Evolutionary conservation across 2,888 invertebrate genomes (phyloP).

Genomic region (Pristionchus maxplancki): DNA sequence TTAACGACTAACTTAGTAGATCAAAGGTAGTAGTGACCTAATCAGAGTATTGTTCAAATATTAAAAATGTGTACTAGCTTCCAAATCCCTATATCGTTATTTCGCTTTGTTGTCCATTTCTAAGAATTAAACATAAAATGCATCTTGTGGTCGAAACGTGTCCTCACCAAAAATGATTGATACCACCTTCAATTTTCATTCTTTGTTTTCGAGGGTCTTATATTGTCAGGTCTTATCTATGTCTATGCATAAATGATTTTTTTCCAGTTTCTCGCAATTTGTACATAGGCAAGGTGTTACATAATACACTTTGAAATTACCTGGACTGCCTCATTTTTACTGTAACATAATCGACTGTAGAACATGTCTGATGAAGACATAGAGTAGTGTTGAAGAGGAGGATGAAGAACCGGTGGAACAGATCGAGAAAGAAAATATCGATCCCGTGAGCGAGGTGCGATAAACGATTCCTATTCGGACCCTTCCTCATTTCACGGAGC

Average conservation of each 20-base stretch:
- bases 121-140: neutral
- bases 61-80: slow-evolving; percentile 13
- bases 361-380: slow-evolving; percentile 14
- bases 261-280: neutral
- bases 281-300: neutral
- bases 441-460: neutral
- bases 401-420: neutral
- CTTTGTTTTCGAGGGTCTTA: slow-evolving; percentile 30
- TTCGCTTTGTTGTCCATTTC: neutral
- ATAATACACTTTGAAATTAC: slow-evolving; percentile 9
- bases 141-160: slow-evolving; percentile 29
- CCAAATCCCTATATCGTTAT: neutral
- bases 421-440: neutral
- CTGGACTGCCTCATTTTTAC: neutral
- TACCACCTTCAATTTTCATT: slow-evolving; percentile 43
- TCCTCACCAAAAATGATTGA: slow-evolving; percentile 17
- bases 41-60: slow-evolving; percentile 15
- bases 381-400: neutral
- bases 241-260: neutral
- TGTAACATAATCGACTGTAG: neutral
- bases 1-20: no score
- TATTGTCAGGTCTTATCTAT: slow-evolving; percentile 12
- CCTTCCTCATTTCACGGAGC: no score
- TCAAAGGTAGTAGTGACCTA: slow-evolving; percentile 3
- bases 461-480: neutral